Conservation (phyloP, 92 coral and sea anemone species). For the Siderastrea siderea region DNA sequence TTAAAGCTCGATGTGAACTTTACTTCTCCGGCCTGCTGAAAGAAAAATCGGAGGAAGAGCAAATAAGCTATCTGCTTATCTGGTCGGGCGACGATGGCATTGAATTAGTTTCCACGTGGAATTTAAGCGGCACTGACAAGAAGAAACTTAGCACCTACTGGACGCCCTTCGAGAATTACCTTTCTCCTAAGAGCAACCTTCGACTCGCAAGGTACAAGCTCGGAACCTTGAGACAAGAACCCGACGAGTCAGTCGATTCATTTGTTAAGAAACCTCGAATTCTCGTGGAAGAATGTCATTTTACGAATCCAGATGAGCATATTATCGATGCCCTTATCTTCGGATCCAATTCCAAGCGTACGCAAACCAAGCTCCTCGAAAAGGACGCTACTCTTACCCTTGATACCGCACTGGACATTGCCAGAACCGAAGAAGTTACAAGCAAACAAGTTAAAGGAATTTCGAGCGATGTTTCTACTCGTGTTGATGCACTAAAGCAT, state of each 20-base stretch:
- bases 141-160: constrained; percentile 71
- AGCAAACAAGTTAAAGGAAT: constrained; percentile 54
- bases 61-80: constrained; percentile 53
- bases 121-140: constrained; percentile 35
- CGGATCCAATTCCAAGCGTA: constrained; percentile 65
- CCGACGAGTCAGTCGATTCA: constrained; percentile 66
- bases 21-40: constrained; percentile 74
- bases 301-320: constrained; percentile 16
- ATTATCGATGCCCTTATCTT: constrained; percentile 57
- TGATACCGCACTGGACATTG: constrained; percentile 48
- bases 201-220: constrained; percentile 61
- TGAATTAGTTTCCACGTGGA: constrained; percentile 58
- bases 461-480: constrained; percentile 4
- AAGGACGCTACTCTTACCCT: too few species aligned
- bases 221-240: not conserved
- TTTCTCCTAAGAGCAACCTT: constrained; percentile 73
- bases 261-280: constrained; percentile 72
- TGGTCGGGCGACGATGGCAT: constrained; percentile 68
- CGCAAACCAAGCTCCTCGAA: constrained; percentile 16
- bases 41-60: constrained; percentile 49
- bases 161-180: constrained; percentile 71
- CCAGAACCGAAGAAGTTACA: constrained; percentile 69
- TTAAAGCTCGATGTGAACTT: constrained; percentile 69
- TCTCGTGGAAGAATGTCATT: constrained; percentile 70
- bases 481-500: too few species aligned